Percentiles rank a stretch among this genome's conserved stretches.
Conservation (phyloP, 2,797 vertebrate genomes). For the Alcedo quadribrachys region DNA sequence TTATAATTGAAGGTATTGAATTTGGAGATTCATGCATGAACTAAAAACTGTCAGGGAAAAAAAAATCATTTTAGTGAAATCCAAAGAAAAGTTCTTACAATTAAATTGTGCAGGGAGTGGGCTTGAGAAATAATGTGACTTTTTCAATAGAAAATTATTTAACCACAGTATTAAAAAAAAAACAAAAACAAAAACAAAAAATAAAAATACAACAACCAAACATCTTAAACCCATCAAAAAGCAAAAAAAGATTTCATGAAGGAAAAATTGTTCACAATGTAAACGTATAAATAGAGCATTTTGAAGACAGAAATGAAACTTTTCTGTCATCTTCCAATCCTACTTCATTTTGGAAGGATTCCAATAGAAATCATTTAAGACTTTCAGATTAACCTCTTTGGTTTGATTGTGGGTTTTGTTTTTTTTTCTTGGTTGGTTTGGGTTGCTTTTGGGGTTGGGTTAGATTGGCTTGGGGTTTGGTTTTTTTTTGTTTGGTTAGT, state of each 20-base stretch:
- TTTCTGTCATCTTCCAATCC: background rate
- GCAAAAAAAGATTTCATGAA: background rate
- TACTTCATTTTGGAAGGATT: background rate
- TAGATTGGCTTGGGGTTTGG: no score
- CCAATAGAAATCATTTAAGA: background rate
- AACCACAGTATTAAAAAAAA: background rate
- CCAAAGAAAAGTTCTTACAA: background rate
- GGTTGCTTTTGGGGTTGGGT: no score
- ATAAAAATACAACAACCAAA: background rate
- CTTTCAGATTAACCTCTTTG: background rate
- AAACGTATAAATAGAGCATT: background rate
- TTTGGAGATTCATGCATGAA: constrained; percentile 25
- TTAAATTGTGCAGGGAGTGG: background rate
- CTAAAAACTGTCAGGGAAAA: background rate
- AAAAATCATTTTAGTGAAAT: background rate
- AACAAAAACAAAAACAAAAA: background rate
- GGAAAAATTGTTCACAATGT: background rate
- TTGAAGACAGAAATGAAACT: background rate
- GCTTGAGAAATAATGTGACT: background rate
- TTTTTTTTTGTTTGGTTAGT: no score
- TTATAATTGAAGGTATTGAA: background rate
- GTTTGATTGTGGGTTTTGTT: no score
- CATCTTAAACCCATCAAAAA: no score
- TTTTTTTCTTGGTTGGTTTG: no score
- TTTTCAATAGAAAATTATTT: background rate